A percentile compares a stretch with the other conserved stretches of the same genome.
These are phyloP conservation scores for Buphagus erythrorhynchus DNA, from an alignment of 2,797 vertebrate genomes.

Conservation along the genomic window DNA sequence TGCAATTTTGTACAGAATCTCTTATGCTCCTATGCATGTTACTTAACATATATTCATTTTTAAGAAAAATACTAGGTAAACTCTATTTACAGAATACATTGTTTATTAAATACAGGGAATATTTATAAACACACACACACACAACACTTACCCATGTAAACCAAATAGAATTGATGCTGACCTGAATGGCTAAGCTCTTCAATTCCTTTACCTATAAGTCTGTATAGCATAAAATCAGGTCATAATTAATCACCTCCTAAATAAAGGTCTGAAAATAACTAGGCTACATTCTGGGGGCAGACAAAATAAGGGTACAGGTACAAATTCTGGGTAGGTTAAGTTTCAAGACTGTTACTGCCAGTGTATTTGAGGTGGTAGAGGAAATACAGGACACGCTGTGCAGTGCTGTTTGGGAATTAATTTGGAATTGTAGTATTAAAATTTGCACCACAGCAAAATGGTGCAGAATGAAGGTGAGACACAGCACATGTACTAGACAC, in stretches of 20 bases:
- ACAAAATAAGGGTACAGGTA: neutral
- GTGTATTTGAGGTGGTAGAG: neutral
- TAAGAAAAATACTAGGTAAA: neutral
- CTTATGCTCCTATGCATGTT: neutral
- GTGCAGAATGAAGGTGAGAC: neutral
- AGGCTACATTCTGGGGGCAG: neutral
- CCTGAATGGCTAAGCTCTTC: neutral
- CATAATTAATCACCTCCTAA: neutral
- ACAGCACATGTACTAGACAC: fast-evolving
- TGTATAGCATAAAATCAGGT: neutral
- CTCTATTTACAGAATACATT: neutral
- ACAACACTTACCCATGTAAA: neutral
- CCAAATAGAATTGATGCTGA: neutral
- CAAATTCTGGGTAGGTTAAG: neutral
- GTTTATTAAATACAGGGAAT: neutral
- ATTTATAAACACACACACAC: neutral
- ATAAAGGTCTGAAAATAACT: neutral
- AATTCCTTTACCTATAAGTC: neutral
- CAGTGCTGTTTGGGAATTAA: neutral
- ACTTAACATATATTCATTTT: neutral
- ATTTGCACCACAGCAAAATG: neutral
- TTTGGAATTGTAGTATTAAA: neutral
- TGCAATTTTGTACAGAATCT: neutral
- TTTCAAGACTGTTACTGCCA: neutral
- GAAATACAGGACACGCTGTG: fast-evolving